phyloP scores from a whole-genome alignment of 2,113 vertebrate species.

The Dasypus novemcinctus region DNA sequence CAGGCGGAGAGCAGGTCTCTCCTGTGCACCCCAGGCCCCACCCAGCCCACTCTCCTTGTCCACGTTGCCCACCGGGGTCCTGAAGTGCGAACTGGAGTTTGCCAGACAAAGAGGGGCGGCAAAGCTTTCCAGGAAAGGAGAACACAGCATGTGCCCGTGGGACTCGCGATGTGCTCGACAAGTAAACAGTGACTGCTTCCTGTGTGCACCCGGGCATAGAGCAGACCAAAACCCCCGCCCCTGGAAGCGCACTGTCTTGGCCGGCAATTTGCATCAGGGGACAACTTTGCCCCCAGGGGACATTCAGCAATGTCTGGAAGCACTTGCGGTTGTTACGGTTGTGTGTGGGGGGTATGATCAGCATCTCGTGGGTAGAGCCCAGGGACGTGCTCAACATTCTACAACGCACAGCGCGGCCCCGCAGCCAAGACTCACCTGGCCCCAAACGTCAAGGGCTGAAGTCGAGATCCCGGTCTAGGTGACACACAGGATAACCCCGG shows the following conservation, averaged over 20 bases:
- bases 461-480: too few species aligned
- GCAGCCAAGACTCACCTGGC: too few species aligned
- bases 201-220: background rate
- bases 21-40: background rate
- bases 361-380: background rate
- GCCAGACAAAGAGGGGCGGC: background rate
- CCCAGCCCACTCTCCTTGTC: background rate
- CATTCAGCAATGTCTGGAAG: background rate
- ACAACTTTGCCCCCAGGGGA: background rate
- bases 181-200: background rate
- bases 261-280: background rate
- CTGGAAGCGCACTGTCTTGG: background rate
- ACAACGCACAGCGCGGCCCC: background rate
- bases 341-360: too few species aligned
- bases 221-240: background rate
- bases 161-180: background rate
- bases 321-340: background rate
- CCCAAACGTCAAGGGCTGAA: background rate
- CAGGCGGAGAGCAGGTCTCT: rapidly evolving
- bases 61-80: background rate
- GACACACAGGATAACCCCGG: background rate
- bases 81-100: background rate
- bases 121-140: background rate
- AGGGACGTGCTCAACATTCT: background rate
- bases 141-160: rapidly evolving